Evolutionary conservation across 2,888 invertebrate species (phyloP).

Genomic region (Callinectes sapidus): DNA sequence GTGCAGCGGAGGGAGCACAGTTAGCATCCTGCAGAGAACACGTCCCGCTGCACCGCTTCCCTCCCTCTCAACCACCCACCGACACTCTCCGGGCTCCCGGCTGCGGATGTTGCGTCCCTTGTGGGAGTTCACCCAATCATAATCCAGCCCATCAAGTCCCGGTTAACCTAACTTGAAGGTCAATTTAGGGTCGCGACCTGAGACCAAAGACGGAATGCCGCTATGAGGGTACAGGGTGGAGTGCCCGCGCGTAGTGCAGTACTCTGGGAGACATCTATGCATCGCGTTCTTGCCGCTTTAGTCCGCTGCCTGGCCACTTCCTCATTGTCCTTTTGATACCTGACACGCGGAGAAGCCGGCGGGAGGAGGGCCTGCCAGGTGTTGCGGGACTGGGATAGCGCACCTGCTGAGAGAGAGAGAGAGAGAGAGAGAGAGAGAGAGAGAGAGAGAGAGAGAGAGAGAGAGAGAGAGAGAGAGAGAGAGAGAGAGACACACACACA

Average conservation of each 20-base stretch:
- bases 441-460: neutral
- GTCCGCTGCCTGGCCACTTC: neutral
- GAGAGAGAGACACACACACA: too few species aligned
- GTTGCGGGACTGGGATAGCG: neutral
- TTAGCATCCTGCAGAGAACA: conserved; percentile 17
- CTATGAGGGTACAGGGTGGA: neutral
- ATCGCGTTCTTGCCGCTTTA: neutral
- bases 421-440: neutral
- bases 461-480: neutral
- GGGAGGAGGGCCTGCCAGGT: neutral
- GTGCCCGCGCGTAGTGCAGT: neutral
- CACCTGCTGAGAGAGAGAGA: neutral
- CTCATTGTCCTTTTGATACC: neutral
- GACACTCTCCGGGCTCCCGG: neutral
- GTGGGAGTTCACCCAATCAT: conserved; percentile 53
- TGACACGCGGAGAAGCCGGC: neutral
- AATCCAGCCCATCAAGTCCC: conserved; percentile 48
- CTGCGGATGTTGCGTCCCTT: conserved; percentile 32
- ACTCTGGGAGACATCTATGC: neutral
- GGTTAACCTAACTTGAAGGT: conserved; percentile 52
- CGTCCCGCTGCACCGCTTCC: neutral
- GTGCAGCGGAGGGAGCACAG: neutral
- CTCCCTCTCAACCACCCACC: conserved; percentile 12
- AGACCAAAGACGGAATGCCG: neutral
- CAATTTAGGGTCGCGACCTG: conserved; percentile 47